phyloP scores from a whole-genome alignment of 2,113 vertebrate species.

The Chascanopsetta lugubris region DNA sequence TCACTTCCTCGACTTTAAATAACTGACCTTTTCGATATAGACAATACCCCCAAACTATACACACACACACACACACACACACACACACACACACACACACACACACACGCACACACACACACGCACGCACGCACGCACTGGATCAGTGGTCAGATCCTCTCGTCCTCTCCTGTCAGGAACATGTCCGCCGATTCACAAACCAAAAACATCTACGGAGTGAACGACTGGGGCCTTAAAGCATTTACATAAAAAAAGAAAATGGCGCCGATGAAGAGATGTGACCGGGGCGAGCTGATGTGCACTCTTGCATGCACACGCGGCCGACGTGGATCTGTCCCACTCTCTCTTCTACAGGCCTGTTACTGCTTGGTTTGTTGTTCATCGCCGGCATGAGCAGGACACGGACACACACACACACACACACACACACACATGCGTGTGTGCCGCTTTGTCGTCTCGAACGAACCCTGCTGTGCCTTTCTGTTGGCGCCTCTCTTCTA shows the following conservation, averaged over 20 bases:
- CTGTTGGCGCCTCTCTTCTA: constrained; percentile 26
- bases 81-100: constrained; percentile 56
- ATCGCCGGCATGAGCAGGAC: constrained; percentile 23
- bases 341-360: constrained; percentile 14
- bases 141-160: constrained; percentile 39
- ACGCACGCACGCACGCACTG: constrained; percentile 49
- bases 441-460: constrained; percentile 34
- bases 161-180: constrained; percentile 10
- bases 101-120: constrained; percentile 56
- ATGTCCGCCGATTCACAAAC: constrained; percentile 19
- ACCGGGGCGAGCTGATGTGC: not conserved
- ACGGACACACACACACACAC: too few species aligned
- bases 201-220: constrained; percentile 12
- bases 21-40: constrained; percentile 52
- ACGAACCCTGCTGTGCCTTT: constrained; percentile 48
- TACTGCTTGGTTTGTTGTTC: constrained; percentile 27
- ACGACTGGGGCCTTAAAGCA: not conserved
- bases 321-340: constrained; percentile 3
- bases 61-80: constrained; percentile 52
- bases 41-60: constrained; percentile 51
- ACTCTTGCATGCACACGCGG: not conserved
- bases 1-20: constrained; percentile 44
- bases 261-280: constrained; percentile 32
- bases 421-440: too few species aligned
- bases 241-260: not conserved